A percentile compares a stretch with the other conserved stretches of the same genome.
Conservation (phyloP, 2,888 invertebrate genomes). For the Leptinotarsa peninsularis region DNA sequence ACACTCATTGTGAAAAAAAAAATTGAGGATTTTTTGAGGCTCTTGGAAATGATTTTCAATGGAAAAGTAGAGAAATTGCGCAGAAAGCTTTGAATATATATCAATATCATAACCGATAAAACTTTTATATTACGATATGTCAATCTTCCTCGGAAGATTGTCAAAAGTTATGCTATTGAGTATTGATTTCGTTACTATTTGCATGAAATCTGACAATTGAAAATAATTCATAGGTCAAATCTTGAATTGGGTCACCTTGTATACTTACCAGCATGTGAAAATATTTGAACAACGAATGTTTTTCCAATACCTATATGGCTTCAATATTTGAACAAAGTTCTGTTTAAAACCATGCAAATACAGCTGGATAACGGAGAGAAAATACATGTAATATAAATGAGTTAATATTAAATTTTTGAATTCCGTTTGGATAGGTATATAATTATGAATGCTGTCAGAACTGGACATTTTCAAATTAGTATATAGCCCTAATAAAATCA, state of each 20-base stretch:
- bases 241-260: slow-evolving; percentile 31
- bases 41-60: too few species aligned
- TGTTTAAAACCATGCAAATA: slow-evolving; percentile 55
- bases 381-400: slow-evolving; percentile 24
- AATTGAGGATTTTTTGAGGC: too few species aligned
- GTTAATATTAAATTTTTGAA: slow-evolving; percentile 22
- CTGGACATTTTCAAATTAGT: neutral
- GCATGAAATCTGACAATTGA: too few species aligned
- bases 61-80: too few species aligned
- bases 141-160: too few species aligned
- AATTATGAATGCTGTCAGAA: slow-evolving; percentile 3
- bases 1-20: too few species aligned
- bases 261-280: slow-evolving; percentile 36
- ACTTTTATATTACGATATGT: too few species aligned
- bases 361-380: slow-evolving; percentile 51
- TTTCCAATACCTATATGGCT: slow-evolving; percentile 38
- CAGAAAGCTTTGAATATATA: too few species aligned
- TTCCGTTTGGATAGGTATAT: neutral
- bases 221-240: neutral
- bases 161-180: too few species aligned
- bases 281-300: slow-evolving; percentile 42
- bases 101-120: too few species aligned
- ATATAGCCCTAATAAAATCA: too few species aligned
- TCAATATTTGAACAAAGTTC: slow-evolving; percentile 60
- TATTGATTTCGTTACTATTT: too few species aligned